Conservation (phyloP, 2,888 invertebrate genomes). For the Coelogynopora nodosa region DNA sequence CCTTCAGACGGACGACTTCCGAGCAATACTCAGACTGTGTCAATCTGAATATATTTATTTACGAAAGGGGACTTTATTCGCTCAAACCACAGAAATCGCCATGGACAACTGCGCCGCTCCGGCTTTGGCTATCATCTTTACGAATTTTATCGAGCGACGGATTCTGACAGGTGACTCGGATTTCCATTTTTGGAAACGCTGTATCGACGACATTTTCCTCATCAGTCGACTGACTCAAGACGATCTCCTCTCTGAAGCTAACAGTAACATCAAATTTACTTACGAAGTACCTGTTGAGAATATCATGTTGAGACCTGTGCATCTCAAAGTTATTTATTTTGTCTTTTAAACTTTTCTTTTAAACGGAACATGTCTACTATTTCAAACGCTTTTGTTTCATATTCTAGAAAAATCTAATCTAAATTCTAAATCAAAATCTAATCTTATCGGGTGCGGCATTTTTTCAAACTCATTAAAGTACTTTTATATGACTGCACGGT, state of each 20-base stretch:
- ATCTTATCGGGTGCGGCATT: too few relatives aligned
- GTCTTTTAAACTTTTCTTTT: too few relatives aligned
- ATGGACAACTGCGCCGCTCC: neutral
- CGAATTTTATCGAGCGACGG: neutral
- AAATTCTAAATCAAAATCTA: too few relatives aligned
- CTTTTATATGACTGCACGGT: too few relatives aligned
- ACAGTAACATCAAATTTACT: neutral
- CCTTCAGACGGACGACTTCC: neutral
- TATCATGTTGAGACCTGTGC: too few relatives aligned
- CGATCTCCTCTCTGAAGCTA: neutral
- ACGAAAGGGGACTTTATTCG: neutral
- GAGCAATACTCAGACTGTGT: neutral
- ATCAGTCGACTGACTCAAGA: neutral
- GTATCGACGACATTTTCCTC: neutral
- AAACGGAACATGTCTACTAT: too few relatives aligned
- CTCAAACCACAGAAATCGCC: neutral
- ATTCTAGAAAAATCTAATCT: too few relatives aligned
- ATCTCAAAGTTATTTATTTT: too few relatives aligned
- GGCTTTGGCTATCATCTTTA: neutral
- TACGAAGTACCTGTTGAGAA: too few relatives aligned
- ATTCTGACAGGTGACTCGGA: neutral
- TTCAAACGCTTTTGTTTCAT: too few relatives aligned
- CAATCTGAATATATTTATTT: neutral
- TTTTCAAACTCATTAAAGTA: too few relatives aligned
- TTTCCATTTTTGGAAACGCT: neutral